Evolutionary conservation across 1,140 invertebrate genomes (phyloP).

Genomic region (Parasteatoda tepidariorum): DNA sequence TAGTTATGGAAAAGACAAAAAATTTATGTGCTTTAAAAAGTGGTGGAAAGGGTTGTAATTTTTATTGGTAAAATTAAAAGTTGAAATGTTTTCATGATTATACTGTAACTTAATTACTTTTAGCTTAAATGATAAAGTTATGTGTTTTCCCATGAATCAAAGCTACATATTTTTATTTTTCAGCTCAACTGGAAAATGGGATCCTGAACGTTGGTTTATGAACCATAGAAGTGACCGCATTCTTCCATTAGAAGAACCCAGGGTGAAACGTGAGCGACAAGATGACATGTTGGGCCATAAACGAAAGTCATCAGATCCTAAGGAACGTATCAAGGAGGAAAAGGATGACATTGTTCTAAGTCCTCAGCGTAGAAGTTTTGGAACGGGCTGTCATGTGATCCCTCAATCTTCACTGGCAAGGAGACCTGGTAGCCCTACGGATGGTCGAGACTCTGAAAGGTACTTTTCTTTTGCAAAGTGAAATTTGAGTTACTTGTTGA

Average conservation of each 20-base stretch:
- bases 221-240: constrained; percentile 72
- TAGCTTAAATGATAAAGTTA: too few relatives aligned
- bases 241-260: constrained; percentile 73
- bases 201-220: constrained; percentile 74
- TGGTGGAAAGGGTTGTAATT: too few relatives aligned
- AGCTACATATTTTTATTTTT: background rate
- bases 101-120: too few relatives aligned
- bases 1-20: too few relatives aligned
- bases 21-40: too few relatives aligned
- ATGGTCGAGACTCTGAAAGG: constrained; percentile 63
- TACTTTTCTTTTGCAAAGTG: constrained; percentile 20
- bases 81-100: too few relatives aligned
- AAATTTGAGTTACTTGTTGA: too few relatives aligned
- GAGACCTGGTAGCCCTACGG: constrained; percentile 63
- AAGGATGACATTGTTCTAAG: constrained; percentile 84
- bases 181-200: constrained; percentile 74
- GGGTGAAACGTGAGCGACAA: constrained; percentile 65
- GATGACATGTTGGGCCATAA: constrained; percentile 68
- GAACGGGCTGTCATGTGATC: constrained; percentile 79
- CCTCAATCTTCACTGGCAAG: constrained; percentile 67
- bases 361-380: constrained; percentile 84
- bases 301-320: constrained; percentile 71
- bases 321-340: constrained; percentile 83
- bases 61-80: too few relatives aligned
- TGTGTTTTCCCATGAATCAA: background rate